Evolutionary conservation across 30 jellyfish, hydroid and myxozoan species (phyloP), one percentile per base, ranked within the genome.

Genomic region (Nemopilema nomurai): DNA sequence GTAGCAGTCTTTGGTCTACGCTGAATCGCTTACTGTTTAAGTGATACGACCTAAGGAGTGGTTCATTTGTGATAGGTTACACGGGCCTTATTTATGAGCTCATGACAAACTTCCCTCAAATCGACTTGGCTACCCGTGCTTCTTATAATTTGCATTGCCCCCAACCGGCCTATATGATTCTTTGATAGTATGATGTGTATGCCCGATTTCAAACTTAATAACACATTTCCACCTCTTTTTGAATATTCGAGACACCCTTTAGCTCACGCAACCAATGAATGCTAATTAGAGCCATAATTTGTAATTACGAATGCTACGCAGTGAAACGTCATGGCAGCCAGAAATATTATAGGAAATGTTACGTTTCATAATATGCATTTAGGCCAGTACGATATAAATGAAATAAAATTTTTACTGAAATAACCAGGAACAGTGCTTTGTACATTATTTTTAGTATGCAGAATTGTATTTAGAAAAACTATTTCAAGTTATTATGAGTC

Each of bases 381-480:
- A 41, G 57, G 81, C 27, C 41, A 71, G 28, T 62, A 31, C 20
- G 66, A 8, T 71, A 71, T 26, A 21, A 26, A 71, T 27, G 66
- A 41, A 27, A 72, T 1, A 71, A 49, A 70, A 67, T 24, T 72
- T 83, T 83, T 83, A 51, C 74, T 24, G 41, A 81, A 83, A 31
- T 82, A 50, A 22, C 53, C 69, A 49, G 41, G 19, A 73, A 28
- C 77, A 71, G 76, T 73, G 64, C 77, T 62, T 62, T 83, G 92
- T 83, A 71, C 72, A 82, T 76, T 82, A 83, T 83, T 83, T 82
- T 83, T 77, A 62, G 57, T 49, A 83, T 67, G 65, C 9, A 62
- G 81, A 72, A 62, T 52, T 67, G 22, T 27, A 25, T 19, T 17
- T 18, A 79, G 80, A 17, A 13, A 22, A 19, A 69, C 49, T 71